phyloP scores from a whole-genome alignment of 2,797 vertebrate genomes.

The Sebastes minor region DNA sequence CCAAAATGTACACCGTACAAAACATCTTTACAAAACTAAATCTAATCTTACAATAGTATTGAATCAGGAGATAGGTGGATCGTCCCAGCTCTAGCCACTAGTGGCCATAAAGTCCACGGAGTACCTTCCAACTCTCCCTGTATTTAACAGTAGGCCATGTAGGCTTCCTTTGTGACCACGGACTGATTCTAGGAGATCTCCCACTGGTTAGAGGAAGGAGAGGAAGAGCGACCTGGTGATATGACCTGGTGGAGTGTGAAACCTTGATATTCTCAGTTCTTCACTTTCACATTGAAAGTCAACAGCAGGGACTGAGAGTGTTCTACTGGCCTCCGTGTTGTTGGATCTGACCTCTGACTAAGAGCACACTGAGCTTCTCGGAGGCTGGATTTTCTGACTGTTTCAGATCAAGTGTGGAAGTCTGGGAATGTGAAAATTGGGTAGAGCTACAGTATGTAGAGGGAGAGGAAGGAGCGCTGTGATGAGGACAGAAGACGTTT shows the following conservation, averaged over 20 bases:
- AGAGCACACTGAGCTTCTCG: background rate
- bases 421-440: conserved; percentile 6
- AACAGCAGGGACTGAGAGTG: background rate
- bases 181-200: background rate
- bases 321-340: background rate
- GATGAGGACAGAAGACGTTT: conserved; percentile 1
- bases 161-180: background rate
- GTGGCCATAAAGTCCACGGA: background rate
- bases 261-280: background rate
- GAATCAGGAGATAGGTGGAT: too few species aligned
- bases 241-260: background rate
- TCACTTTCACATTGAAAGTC: background rate
- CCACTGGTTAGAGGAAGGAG: background rate
- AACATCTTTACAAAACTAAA: too few species aligned
- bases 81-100: too few species aligned
- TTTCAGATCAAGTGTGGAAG: conserved; percentile 7
- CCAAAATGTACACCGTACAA: too few species aligned
- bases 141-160: background rate
- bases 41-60: too few species aligned
- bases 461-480: background rate
- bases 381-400: background rate
- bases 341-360: background rate
- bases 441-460: background rate
- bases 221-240: background rate
- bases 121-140: background rate